These are phyloP conservation scores for Ischnus inquisitorius DNA, from an alignment of 2,888 invertebrate genomes.

Conservation along the genomic window DNA sequence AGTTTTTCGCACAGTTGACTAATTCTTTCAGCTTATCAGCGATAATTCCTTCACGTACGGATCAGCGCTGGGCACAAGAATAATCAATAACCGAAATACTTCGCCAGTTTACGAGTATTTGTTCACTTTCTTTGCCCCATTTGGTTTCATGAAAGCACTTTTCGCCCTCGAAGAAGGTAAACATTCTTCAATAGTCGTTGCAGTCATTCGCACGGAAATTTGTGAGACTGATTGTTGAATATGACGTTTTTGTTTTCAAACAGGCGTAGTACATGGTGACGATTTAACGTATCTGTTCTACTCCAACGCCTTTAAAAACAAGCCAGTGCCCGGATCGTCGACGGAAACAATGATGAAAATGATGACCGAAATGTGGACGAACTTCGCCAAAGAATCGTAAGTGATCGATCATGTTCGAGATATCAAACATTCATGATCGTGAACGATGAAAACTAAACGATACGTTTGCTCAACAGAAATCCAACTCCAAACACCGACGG, in stretches of 20 bases:
- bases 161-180: conserved; percentile 75
- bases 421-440: background rate
- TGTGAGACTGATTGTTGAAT: background rate
- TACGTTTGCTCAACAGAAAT: conserved; percentile 79
- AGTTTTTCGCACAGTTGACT: conserved; percentile 15
- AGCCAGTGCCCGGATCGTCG: conserved; percentile 80
- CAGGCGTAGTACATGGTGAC: conserved; percentile 86
- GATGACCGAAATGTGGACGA: conserved; percentile 85
- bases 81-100: conserved; percentile 75
- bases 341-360: conserved; percentile 82
- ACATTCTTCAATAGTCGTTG: background rate
- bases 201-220: background rate
- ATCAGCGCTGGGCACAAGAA: conserved; percentile 73
- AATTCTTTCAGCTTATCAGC: conserved; percentile 75
- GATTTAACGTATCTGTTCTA: conserved; percentile 86
- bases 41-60: conserved; percentile 76
- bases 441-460: background rate
- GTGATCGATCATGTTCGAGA: conserved; percentile 3
- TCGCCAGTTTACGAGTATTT: conserved; percentile 80
- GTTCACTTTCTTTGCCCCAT: conserved; percentile 76
- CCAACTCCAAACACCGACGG: conserved; percentile 82
- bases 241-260: conserved; percentile 26
- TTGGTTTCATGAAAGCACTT: conserved; percentile 79
- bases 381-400: conserved; percentile 86
- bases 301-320: conserved; percentile 81